A percentile compares a stretch with the other conserved stretches of the same genome.
phyloP scores from a whole-genome alignment of 2,888 invertebrate genomes.

The Sipha maydis region DNA sequence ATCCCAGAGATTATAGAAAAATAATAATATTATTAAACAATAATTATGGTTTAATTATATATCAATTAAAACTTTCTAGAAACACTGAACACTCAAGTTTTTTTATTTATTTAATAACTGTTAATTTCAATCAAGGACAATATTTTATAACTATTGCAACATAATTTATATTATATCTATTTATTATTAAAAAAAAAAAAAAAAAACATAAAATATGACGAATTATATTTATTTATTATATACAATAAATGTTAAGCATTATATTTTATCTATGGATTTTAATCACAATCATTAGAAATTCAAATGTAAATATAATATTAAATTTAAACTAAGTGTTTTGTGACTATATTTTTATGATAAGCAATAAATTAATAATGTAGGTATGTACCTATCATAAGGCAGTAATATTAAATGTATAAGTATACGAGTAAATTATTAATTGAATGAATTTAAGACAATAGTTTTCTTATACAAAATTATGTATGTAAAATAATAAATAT shows the following conservation, averaged over 20 bases:
- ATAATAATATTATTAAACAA: slow-evolving; percentile 25
- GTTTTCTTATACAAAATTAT: too few species aligned
- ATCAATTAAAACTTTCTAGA: slow-evolving; percentile 45
- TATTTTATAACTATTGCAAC: slow-evolving; percentile 16
- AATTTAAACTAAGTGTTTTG: neutral
- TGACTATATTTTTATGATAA: neutral
- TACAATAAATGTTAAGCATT: neutral
- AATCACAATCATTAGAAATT: neutral
- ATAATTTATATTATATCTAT: neutral
- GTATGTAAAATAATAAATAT: too few species aligned
- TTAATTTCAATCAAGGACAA: slow-evolving; percentile 35
- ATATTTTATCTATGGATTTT: neutral
- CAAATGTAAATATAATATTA: neutral
- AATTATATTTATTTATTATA: neutral
- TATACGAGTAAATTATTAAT: too few species aligned
- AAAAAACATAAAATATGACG: neutral
- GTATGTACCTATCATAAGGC: neutral
- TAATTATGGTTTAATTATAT: slow-evolving; percentile 36
- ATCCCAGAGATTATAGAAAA: slow-evolving; percentile 33
- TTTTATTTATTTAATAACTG: slow-evolving; percentile 35
- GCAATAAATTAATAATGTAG: neutral
- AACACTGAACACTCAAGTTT: slow-evolving; percentile 32
- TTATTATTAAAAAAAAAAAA: neutral
- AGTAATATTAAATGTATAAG: too few species aligned
- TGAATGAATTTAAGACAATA: too few species aligned